phyloP scores from a whole-genome alignment of 2,888 invertebrate species.

The Saturnia pavonia region DNA sequence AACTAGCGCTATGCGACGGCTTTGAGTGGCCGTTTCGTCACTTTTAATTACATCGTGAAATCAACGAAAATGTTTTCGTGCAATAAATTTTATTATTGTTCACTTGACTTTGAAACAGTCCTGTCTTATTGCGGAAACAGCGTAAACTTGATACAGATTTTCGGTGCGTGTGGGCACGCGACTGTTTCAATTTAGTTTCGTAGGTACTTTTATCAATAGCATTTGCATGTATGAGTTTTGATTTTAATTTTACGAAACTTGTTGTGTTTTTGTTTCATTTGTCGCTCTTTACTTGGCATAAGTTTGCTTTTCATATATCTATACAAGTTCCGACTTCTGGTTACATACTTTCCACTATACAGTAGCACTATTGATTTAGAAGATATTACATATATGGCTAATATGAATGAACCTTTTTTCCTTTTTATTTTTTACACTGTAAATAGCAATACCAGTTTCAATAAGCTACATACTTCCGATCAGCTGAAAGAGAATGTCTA shows the following conservation, averaged over 20 bases:
- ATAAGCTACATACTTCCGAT: background rate
- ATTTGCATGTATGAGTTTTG: background rate
- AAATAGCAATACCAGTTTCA: background rate
- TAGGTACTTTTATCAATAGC: background rate
- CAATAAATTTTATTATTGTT: constrained; percentile 18
- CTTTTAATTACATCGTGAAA: constrained; percentile 41
- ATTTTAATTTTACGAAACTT: background rate
- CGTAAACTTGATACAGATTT: constrained; percentile 11
- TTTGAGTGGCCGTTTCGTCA: constrained; percentile 36
- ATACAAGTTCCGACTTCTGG: background rate
- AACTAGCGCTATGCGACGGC: constrained; percentile 43
- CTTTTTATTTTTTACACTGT: too few relatives aligned
- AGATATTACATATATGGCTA: too few relatives aligned
- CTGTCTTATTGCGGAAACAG: constrained; percentile 13
- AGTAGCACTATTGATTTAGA: too few relatives aligned
- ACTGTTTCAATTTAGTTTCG: constrained; percentile 7
- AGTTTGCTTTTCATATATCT: background rate
- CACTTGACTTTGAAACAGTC: constrained; percentile 23
- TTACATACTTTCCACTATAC: too few relatives aligned
- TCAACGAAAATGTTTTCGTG: constrained; percentile 25
- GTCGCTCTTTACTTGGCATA: background rate
- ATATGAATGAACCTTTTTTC: too few relatives aligned
- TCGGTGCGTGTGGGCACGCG: constrained; percentile 13
- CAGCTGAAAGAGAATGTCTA: background rate
- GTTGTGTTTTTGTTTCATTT: background rate